Evolutionary conservation across 2,113 vertebrate genomes (phyloP).

Genomic region (Erythrocercus mccallii): DNA sequence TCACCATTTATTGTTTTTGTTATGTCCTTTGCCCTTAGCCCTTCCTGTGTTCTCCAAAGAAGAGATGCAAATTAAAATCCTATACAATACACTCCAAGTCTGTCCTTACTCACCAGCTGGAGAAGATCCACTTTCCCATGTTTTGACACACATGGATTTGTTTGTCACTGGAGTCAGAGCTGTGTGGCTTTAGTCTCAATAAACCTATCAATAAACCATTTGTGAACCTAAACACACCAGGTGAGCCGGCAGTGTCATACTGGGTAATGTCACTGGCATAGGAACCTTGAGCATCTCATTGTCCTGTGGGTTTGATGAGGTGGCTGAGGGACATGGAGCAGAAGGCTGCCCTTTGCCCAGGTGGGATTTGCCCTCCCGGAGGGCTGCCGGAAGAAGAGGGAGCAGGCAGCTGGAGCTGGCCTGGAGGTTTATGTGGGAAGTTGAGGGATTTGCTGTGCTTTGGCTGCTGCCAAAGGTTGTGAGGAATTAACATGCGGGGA

Average conservation of each 20-base stretch:
- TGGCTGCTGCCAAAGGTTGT: neutral
- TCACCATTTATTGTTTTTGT: neutral
- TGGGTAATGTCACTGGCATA: neutral
- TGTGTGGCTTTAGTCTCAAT: neutral
- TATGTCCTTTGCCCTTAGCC: neutral
- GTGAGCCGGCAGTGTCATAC: neutral
- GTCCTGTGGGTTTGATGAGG: neutral
- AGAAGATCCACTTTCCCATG: neutral
- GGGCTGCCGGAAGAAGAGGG: accelerated
- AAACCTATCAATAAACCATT: neutral
- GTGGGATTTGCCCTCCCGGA: accelerated
- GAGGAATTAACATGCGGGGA: neutral
- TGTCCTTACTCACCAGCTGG: neutral
- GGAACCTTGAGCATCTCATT: accelerated
- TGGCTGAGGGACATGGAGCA: neutral
- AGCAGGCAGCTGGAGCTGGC: neutral
- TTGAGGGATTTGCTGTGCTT: neutral
- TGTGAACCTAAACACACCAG: neutral
- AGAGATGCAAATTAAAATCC: neutral
- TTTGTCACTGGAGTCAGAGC: neutral
- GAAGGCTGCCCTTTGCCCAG: neutral
- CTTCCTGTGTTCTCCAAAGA: neutral
- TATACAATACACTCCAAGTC: neutral
- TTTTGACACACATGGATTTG: neutral
- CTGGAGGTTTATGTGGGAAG: neutral